phyloP scores from a whole-genome alignment of 2,797 vertebrate genomes.

The Vespertilio murinus region DNA sequence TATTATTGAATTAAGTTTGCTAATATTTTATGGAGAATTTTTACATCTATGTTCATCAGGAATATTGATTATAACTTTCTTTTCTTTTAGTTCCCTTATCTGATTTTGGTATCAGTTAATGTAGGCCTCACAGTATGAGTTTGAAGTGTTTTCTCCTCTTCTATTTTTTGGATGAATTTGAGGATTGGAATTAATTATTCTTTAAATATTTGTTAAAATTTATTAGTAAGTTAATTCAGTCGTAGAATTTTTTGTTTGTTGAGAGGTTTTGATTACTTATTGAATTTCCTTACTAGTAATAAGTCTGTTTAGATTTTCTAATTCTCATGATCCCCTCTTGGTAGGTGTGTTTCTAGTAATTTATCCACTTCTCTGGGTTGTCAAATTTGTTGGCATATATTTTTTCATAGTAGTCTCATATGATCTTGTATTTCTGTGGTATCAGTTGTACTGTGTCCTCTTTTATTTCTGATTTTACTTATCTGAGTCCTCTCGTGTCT shows the following conservation, averaged over 20 bases:
- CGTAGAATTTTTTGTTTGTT: not conserved
- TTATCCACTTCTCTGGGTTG: not conserved
- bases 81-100: not conserved
- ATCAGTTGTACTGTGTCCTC: not conserved
- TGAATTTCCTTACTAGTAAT: not conserved
- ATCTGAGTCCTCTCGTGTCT: too few species aligned
- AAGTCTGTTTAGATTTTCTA: not conserved
- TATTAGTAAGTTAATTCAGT: not conserved
- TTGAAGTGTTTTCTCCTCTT: not conserved
- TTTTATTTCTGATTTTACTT: not conserved
- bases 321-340: not conserved
- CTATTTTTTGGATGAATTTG: not conserved
- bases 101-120: not conserved
- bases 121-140: not conserved
- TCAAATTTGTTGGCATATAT: not conserved
- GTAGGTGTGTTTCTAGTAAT: not conserved
- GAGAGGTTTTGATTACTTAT: not conserved
- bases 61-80: not conserved
- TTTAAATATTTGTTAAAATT: not conserved
- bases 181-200: not conserved
- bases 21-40: not conserved
- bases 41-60: not conserved
- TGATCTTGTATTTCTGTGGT: not conserved
- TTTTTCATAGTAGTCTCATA: not conserved
- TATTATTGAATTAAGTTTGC: not conserved